phyloP scores from a whole-genome alignment of 2,888 invertebrate species.

The Pycnomerus fuliginosus region DNA sequence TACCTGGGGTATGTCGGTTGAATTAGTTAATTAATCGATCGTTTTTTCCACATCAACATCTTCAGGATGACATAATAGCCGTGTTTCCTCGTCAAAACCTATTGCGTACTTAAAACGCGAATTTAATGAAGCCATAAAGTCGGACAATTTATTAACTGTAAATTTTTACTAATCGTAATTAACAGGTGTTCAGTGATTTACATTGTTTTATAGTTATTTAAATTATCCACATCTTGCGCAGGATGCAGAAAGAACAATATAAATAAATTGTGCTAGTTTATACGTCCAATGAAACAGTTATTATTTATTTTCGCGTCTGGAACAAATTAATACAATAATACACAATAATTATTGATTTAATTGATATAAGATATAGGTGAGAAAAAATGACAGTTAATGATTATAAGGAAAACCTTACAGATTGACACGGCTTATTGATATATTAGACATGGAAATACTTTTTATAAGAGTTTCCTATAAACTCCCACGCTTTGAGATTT shows the following conservation, averaged over 20 bases:
- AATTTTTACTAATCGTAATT: conserved; percentile 19
- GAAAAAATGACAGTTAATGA: conserved; percentile 5
- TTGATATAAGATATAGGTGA: conserved; percentile 9
- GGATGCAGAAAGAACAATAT: conserved; percentile 4
- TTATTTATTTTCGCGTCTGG: conserved; percentile 11
- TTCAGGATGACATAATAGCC: conserved; percentile 11
- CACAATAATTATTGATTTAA: conserved; percentile 13
- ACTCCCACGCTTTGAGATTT: conserved; percentile 7
- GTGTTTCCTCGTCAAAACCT: conserved; percentile 8
- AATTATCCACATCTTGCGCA: conserved; percentile 12
- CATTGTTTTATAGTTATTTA: conserved; percentile 20
- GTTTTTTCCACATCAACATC: conserved; percentile 3
- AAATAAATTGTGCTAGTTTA: conserved; percentile 10
- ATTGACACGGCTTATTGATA: conserved; percentile 1
- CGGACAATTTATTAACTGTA: conserved; percentile 11
- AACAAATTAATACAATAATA: conserved; percentile 12
- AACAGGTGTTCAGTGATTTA: conserved; percentile 22
- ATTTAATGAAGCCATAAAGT: conserved; percentile 20
- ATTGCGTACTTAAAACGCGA: conserved; percentile 14
- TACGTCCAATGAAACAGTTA: conserved; percentile 7
- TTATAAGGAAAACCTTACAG: conserved; percentile 10
- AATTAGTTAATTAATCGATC: conserved; percentile 7
- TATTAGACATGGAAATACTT: conserved; percentile 4
- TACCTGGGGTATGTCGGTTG: conserved; percentile 8
- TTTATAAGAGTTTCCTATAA: conserved; percentile 3